These are phyloP conservation scores for Ametastegia equiseti DNA, from an alignment of 2,888 invertebrate genomes.

Conservation along the genomic window DNA sequence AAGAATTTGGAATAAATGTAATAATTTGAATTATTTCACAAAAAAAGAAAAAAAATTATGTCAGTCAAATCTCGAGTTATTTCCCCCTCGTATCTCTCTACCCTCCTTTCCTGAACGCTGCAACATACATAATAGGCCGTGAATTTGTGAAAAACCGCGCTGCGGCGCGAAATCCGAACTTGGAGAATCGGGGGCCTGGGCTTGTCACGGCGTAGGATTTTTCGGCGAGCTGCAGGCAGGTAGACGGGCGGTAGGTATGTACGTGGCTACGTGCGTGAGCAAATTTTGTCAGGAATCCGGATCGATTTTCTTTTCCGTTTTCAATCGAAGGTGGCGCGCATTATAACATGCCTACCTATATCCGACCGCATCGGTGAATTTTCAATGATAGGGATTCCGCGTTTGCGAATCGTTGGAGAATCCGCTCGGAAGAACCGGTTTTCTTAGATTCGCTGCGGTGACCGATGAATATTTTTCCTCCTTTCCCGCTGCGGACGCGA, in stretches of 20 bases:
- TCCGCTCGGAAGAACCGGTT: conserved; percentile 32
- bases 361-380: neutral
- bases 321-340: neutral
- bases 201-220: neutral
- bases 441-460: neutral
- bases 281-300: neutral
- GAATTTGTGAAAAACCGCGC: too few species aligned
- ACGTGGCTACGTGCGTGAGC: neutral
- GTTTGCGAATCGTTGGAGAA: conserved; percentile 18
- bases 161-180: neutral
- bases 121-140: too few species aligned
- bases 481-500: neutral
- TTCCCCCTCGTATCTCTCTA: too few species aligned
- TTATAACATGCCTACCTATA: neutral
- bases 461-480: conserved; percentile 6
- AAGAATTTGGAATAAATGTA: too few species aligned
- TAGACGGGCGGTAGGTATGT: too few species aligned
- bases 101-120: too few species aligned
- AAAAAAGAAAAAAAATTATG: too few species aligned
- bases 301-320: conserved; percentile 46
- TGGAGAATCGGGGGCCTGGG: neutral
- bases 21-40: too few species aligned
- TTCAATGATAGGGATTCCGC: conserved; percentile 33
- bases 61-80: too few species aligned
- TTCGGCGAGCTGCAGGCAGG: too few species aligned